phyloP scores from a whole-genome alignment of 1,140 invertebrate species.

The Nebria ingens region DNA sequence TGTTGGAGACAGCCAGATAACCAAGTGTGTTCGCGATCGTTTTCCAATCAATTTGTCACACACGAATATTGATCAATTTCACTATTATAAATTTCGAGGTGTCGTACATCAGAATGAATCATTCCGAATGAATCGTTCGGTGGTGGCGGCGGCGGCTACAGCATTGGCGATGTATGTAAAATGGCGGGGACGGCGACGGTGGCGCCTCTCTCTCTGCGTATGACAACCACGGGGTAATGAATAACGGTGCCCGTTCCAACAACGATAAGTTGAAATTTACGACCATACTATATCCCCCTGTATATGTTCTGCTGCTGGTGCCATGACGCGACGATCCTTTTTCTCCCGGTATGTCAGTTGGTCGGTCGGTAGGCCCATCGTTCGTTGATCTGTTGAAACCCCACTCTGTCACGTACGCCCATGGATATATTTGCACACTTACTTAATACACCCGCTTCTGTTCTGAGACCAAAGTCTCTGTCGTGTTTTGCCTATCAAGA shows the following conservation, averaged over 20 bases:
- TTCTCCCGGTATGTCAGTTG: too few relatives aligned
- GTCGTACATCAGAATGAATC: conserved; percentile 7
- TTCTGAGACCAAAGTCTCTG: too few relatives aligned
- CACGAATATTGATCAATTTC: not conserved
- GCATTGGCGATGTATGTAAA: not conserved
- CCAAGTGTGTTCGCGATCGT: not conserved
- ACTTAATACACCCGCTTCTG: too few relatives aligned
- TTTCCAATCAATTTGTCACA: conserved; percentile 6
- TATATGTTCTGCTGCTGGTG: not conserved
- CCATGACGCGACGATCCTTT: not conserved
- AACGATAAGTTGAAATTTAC: conserved; percentile 5
- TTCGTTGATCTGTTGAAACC: too few relatives aligned
- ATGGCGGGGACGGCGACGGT: not conserved
- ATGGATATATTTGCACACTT: too few relatives aligned
- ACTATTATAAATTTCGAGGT: conserved; percentile 8
- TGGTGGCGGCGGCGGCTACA: not conserved
- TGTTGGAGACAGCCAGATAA: not conserved
- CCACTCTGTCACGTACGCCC: too few relatives aligned
- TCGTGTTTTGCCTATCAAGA: too few relatives aligned
- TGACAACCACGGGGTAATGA: conserved; percentile 5
- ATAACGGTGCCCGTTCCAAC: not conserved
- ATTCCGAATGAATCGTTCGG: too few relatives aligned
- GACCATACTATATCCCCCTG: not conserved
- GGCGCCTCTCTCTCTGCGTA: not conserved
- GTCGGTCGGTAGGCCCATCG: too few relatives aligned